These are phyloP conservation scores for Tillus elongatus DNA, from an alignment of 2,888 invertebrate species.

Conservation along the genomic window DNA sequence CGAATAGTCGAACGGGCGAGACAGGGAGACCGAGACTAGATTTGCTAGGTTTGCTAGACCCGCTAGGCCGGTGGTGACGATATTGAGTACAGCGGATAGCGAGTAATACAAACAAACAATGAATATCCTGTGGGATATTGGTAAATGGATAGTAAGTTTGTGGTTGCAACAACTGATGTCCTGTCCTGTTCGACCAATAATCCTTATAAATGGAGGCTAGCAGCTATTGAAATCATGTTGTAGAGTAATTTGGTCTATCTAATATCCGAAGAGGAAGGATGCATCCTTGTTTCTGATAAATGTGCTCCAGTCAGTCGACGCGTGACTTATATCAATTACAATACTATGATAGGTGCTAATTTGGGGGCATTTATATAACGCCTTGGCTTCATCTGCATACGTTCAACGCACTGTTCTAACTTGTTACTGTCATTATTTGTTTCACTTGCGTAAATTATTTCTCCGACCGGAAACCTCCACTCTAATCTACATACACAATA, in stretches of 20 bases:
- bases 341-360: conserved; percentile 25
- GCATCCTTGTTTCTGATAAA: conserved; percentile 23
- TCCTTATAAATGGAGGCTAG: conserved; percentile 2
- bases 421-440: conserved; percentile 21
- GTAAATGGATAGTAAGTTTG: too few relatives aligned
- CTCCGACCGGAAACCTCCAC: not conserved
- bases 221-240: conserved; percentile 23
- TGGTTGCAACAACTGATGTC: too few relatives aligned
- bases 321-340: conserved; percentile 26
- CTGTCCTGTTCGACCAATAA: not conserved
- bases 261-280: conserved; percentile 25
- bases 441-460: conserved; percentile 19
- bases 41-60: too few relatives aligned
- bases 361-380: conserved; percentile 24
- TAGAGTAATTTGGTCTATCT: conserved; percentile 21
- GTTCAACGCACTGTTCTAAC: conserved; percentile 19
- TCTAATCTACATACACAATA: conserved; percentile 1
- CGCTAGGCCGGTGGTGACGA: too few relatives aligned
- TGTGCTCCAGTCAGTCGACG: conserved; percentile 21
- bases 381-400: conserved; percentile 21
- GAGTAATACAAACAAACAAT: too few relatives aligned
- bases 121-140: too few relatives aligned
- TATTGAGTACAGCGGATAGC: too few relatives aligned
- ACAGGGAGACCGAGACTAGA: too few relatives aligned
- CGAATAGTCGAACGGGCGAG: too few relatives aligned